Evolutionary conservation across 2,797 vertebrate genomes (phyloP).

Genomic region (Melanotaenia boesemani): DNA sequence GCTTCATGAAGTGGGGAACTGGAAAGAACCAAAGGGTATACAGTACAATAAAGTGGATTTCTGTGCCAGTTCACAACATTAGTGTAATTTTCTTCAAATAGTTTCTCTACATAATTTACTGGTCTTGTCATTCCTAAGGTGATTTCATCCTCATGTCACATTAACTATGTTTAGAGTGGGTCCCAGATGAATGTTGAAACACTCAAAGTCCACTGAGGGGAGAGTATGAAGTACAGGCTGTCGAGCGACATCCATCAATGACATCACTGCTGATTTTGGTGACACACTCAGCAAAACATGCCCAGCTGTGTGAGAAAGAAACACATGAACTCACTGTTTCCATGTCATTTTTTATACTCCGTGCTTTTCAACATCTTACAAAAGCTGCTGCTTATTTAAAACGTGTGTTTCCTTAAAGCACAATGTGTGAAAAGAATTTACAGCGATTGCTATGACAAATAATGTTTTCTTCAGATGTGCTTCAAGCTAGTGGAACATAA

Average conservation of each 20-base stretch:
- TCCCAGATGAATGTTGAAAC: conserved; percentile 56
- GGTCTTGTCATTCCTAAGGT: conserved; percentile 43
- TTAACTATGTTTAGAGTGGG: conserved; percentile 56
- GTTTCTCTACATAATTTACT: conserved; percentile 26
- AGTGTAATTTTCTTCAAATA: conserved; percentile 30
- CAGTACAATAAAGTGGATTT: conserved; percentile 38
- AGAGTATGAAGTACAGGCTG: conserved; percentile 48
- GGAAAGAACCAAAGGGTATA: conserved; percentile 41
- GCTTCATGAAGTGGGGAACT: conserved; percentile 32
- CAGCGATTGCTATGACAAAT: conserved; percentile 55
- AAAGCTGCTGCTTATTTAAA: conserved; percentile 59
- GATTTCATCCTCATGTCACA: conserved; percentile 48
- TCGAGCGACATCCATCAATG: conserved; percentile 73
- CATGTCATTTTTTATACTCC: conserved; percentile 33
- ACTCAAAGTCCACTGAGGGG: conserved; percentile 41
- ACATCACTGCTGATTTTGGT: conserved; percentile 73
- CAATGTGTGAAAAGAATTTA: conserved; percentile 53
- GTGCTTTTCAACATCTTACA: conserved; percentile 59
- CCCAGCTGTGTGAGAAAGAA: conserved; percentile 74
- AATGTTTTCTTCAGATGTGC: conserved; percentile 66
- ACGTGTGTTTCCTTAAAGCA: conserved; percentile 55
- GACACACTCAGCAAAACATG: conserved; percentile 74
- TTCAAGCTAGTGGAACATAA: conserved; percentile 33
- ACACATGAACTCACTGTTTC: conserved; percentile 73
- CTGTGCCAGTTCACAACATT: conserved; percentile 26